Base-by-base conservation (phyloP, 2,797 vertebrate genomes). In the Pampus argenteus region DNA sequence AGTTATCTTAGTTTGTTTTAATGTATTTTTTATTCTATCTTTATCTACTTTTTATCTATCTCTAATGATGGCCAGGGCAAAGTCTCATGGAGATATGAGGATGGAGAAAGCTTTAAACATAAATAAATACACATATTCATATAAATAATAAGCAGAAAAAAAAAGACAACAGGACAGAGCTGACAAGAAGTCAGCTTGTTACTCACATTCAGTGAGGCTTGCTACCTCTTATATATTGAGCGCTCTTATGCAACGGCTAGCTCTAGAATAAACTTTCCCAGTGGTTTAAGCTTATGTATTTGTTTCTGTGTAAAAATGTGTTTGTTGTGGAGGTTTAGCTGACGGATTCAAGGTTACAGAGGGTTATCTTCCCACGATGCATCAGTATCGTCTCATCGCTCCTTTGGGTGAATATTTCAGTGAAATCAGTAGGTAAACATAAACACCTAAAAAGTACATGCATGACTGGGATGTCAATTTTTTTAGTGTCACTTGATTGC, bases 301-400 rank as follows among this genome's bases (percentile, higher is more conserved):
- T 61, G 58, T 66, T 29, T 54, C 54, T 49, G 28, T 52, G 45
- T 56, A n/a, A 52, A 23, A 48, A 76, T 67, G 44, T 51, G 48
- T 22, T 23, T 18, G 9, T 20, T 42, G 47, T 38, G 52, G 66
- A 3, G 28, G 48, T 60, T 71, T 28, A 36, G 66, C 40, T 61
- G 69, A 82, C 66, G 60, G 71, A 79, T 75, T 72, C 55, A 23
- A 50, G 64, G 67, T 60, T 49, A 40, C 34, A 49, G 25, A 64
- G 59, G 58, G 50, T 79, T 71, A 71, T 76, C 54, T 74, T 49
- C 58, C 22, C 17, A 60, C 47, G 44, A 17, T 1, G 6, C 47
- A 75, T 73, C 52, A 26, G 23, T 25, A 26, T n/a, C n/a, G 31
- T 64, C 38, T 18, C 9, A 17, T 48, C 44, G 54, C 52, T 67